phyloP scores from a whole-genome alignment of 2,797 vertebrate genomes.

The Diceros bicornis region DNA sequence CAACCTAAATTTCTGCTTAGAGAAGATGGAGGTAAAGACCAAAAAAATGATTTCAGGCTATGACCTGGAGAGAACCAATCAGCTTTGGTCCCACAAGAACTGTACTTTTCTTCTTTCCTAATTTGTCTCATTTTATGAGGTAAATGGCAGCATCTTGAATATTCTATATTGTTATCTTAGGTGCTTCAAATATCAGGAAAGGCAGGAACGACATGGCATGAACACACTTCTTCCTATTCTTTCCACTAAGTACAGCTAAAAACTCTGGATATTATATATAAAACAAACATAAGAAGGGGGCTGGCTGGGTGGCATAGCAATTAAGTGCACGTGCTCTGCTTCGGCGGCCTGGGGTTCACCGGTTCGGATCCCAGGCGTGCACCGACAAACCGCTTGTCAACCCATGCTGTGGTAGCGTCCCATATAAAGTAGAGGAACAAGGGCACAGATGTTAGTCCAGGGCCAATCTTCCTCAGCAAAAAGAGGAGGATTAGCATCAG shows the following conservation, averaged over 20 bases:
- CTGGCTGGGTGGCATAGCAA: too few species aligned
- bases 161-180: neutral
- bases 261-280: neutral
- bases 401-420: too few species aligned
- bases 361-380: too few species aligned
- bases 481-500: too few species aligned
- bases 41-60: neutral
- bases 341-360: too few species aligned
- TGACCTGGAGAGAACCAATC: neutral
- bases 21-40: neutral
- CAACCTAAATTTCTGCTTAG: constrained; percentile 31
- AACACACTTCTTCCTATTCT: neutral
- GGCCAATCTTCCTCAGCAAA: too few species aligned
- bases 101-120: constrained; percentile 40
- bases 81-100: neutral
- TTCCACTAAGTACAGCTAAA: neutral
- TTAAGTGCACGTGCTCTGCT: too few species aligned
- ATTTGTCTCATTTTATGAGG: constrained; percentile 36
- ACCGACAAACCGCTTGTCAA: too few species aligned
- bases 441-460: too few species aligned
- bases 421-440: too few species aligned
- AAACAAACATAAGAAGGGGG: neutral
- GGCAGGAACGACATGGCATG: neutral
- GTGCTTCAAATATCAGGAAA: neutral
- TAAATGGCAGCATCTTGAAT: constrained; percentile 6